Percentiles rank a stretch among this genome's conserved stretches.
phyloP scores from a whole-genome alignment of 2,888 invertebrate species.

The Leistus spinibarbis region DNA sequence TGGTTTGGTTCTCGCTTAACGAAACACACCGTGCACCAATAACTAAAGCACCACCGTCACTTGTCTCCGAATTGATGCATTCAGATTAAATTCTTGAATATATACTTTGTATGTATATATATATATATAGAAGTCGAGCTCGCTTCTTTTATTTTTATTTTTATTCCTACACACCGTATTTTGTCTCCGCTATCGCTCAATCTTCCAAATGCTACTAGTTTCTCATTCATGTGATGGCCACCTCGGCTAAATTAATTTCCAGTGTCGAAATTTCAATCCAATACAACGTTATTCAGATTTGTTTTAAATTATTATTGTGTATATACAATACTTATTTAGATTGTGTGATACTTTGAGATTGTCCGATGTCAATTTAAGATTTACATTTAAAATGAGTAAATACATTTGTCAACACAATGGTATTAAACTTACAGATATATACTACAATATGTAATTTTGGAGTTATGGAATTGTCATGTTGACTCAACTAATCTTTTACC shows the following conservation, averaged over 20 bases:
- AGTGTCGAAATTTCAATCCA: conserved; percentile 2
- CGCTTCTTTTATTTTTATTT: conserved; percentile 11
- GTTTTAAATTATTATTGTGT: neutral
- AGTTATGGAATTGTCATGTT: too few species aligned
- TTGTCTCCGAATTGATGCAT: conserved; percentile 33
- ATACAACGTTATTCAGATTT: neutral
- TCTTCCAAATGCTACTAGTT: neutral
- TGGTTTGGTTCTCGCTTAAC: neutral
- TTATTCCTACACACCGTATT: neutral
- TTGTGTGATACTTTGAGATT: neutral
- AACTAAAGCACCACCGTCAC: neutral
- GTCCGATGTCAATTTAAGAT: neutral
- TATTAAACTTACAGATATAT: neutral
- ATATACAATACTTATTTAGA: neutral
- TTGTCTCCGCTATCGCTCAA: neutral
- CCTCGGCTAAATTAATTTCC: neutral
- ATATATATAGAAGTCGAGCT: conserved; percentile 5
- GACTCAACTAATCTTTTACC: neutral
- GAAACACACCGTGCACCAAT: neutral
- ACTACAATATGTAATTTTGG: neutral
- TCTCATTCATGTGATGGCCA: neutral
- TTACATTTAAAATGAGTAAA: neutral
- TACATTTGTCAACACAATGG: neutral
- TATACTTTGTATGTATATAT: conserved; percentile 23
- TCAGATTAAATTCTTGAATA: conserved; percentile 38